Conservation (phyloP, 2,113 vertebrate species). For the Eupsittula cactorum region DNA sequence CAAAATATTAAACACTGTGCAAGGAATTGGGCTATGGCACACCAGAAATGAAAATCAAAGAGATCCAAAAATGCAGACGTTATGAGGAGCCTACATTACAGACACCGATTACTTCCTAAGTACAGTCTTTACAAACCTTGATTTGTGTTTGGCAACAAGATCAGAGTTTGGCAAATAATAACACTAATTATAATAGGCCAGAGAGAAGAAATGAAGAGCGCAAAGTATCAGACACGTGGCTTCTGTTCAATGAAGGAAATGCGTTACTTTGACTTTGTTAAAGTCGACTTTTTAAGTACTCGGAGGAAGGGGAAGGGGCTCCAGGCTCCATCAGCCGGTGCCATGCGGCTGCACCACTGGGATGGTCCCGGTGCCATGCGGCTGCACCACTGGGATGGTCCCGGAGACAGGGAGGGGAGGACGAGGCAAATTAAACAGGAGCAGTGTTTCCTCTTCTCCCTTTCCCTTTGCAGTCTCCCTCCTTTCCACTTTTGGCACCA, state of each 20-base stretch:
- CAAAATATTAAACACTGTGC: conserved; percentile 69
- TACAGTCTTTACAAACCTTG: neutral
- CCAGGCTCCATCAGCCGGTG: neutral
- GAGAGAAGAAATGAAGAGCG: neutral
- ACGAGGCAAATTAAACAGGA: neutral
- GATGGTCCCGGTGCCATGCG: neutral
- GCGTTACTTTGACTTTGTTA: neutral
- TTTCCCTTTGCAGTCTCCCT: neutral
- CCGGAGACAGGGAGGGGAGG: neutral
- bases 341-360: neutral
- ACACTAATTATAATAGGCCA: neutral
- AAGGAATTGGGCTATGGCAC: conserved; percentile 53
- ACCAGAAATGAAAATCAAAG: neutral
- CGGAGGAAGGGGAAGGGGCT: neutral
- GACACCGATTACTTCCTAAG: neutral
- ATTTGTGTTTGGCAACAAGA: conserved; percentile 41
- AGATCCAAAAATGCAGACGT: neutral
- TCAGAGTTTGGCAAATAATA: conserved; percentile 30
- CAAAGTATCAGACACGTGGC: neutral
- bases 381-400: neutral
- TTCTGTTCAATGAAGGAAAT: neutral
- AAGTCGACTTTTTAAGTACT: neutral
- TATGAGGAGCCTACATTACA: conserved; percentile 32
- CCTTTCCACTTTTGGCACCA: conserved; percentile 9
- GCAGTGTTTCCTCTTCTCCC: neutral